Conservation (phyloP, 1,140 invertebrate species). For the Drosophila burlai region DNA sequence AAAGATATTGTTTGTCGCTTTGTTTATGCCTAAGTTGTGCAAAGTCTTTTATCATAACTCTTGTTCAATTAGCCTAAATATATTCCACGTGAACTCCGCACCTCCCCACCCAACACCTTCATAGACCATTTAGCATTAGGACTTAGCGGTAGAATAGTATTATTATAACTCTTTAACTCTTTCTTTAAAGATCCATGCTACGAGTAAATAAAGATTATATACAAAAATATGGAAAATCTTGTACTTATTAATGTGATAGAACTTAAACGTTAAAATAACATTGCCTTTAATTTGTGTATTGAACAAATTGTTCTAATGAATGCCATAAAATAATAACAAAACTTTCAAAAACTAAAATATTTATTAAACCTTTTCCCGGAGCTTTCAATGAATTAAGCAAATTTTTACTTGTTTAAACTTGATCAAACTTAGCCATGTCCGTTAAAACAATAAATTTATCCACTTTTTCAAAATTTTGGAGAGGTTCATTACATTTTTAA, state of each 20-base stretch:
- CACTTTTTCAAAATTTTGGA: no score
- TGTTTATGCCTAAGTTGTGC: conserved; percentile 24
- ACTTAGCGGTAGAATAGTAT: conserved; percentile 33
- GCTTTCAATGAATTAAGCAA: no score
- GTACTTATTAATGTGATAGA: not conserved
- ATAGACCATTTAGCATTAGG: conserved; percentile 65
- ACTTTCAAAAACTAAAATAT: no score
- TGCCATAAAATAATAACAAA: not conserved
- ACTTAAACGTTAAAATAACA: no score
- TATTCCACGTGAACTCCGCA: conserved; percentile 27
- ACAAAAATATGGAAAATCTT: not conserved
- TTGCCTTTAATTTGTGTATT: no score
- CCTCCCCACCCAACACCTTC: conserved; percentile 26
- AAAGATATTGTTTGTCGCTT: conserved; percentile 54
- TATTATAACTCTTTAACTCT: conserved; percentile 41
- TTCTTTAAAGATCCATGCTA: conserved; percentile 37
- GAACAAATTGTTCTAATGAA: no score
- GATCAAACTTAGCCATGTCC: no score
- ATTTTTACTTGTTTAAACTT: no score
- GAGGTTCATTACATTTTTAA: no score
- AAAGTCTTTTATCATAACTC: conserved; percentile 24
- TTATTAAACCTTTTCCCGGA: no score
- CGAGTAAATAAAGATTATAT: conserved; percentile 50
- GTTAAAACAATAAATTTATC: no score
- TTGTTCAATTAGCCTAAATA: conserved; percentile 64